Evolutionary conservation across 2,888 invertebrate species (phyloP).

Genomic region (Cynaeus angustus): DNA sequence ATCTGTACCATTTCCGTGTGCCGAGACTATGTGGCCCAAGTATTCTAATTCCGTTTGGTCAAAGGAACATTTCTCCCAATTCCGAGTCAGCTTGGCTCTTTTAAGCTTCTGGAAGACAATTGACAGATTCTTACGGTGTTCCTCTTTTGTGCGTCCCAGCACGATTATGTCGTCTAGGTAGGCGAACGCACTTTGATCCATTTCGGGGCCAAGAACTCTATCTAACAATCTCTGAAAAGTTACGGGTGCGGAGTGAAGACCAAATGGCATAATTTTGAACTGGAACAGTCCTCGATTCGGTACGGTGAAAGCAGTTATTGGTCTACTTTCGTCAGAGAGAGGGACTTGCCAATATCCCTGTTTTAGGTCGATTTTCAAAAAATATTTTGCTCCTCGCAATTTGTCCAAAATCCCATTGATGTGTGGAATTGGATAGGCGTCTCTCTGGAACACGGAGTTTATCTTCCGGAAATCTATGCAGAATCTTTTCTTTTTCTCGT

Average conservation of each 20-base stretch:
- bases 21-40: background rate
- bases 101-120: background rate
- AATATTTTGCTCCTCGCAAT: background rate
- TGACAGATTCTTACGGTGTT: background rate
- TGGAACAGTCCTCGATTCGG: slow-evolving; percentile 60
- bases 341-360: background rate
- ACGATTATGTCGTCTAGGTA: slow-evolving; percentile 56
- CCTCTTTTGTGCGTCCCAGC: slow-evolving; percentile 40
- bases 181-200: slow-evolving; percentile 52
- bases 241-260: slow-evolving; percentile 58
- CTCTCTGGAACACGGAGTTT: slow-evolving; percentile 59
- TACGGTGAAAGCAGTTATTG: slow-evolving; percentile 62
- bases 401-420: slow-evolving; percentile 47
- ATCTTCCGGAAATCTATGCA: slow-evolving; percentile 62
- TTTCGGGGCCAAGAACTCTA: slow-evolving; percentile 54
- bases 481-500: slow-evolving; percentile 57
- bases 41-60: background rate
- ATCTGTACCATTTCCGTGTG: background rate
- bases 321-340: slow-evolving; percentile 18
- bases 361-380: background rate
- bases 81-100: background rate
- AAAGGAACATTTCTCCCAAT: background rate
- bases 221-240: slow-evolving; percentile 62
- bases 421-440: slow-evolving; percentile 62
- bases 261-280: slow-evolving; percentile 62